Percentiles rank a stretch among this genome's conserved stretches.
phyloP scores from a whole-genome alignment of 2,888 invertebrate genomes.

The Tipula confusa region DNA sequence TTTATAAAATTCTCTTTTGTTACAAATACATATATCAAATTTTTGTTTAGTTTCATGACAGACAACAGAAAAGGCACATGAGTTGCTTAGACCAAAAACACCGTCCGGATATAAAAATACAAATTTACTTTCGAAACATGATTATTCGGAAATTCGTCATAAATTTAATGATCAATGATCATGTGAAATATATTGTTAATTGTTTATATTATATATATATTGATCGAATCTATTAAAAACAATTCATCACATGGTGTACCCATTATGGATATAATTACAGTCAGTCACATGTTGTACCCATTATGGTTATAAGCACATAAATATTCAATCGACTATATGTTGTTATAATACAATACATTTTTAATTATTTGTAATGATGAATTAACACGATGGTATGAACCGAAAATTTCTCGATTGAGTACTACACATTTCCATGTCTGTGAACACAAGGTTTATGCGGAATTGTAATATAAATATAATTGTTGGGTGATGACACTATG shows the following conservation, averaged over 20 bases:
- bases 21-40: not conserved
- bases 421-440: not conserved
- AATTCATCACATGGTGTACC: not conserved
- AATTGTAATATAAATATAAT: not conserved
- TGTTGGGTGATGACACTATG: not conserved
- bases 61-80: not conserved
- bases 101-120: not conserved
- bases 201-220: not conserved
- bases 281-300: not conserved
- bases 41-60: not conserved
- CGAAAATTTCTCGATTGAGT: not conserved
- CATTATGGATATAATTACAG: not conserved
- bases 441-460: not conserved
- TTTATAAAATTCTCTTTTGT: not conserved
- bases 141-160: not conserved
- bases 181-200: not conserved
- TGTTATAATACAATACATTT: not conserved
- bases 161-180: too few species aligned
- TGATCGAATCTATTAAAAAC: not conserved
- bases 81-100: not conserved
- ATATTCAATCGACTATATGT: not conserved
- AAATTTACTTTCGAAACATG: not conserved
- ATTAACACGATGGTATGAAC: not conserved
- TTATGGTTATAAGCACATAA: not conserved
- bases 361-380: not conserved